Conservation (phyloP, 2,888 invertebrate genomes). For the Caenorhabditis sp. region DNA sequence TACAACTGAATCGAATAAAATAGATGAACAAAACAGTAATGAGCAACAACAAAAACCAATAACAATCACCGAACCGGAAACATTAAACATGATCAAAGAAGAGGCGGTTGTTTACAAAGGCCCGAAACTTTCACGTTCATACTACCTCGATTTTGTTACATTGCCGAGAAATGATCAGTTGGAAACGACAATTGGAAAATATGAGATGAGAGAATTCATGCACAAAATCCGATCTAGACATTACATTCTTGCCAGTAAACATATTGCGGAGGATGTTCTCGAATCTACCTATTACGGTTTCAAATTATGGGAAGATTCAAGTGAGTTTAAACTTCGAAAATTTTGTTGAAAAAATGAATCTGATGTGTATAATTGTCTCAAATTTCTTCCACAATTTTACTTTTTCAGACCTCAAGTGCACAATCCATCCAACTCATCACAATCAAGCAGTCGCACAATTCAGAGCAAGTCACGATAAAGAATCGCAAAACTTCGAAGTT, state of each 20-base stretch:
- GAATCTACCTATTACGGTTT: not conserved
- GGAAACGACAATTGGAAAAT: conserved; percentile 11
- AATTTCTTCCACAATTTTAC: not conserved
- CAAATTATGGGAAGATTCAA: not conserved
- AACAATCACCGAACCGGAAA: not conserved
- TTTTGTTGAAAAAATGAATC: too few relatives aligned
- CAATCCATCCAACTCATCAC: not conserved
- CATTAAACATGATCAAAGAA: not conserved
- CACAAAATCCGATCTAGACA: conserved; percentile 23
- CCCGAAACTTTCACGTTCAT: conserved; percentile 22
- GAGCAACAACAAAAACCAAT: not conserved
- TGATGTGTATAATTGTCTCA: not conserved
- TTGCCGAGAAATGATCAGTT: conserved; percentile 24
- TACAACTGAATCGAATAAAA: conserved; percentile 24
- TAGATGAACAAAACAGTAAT: conserved; percentile 5
- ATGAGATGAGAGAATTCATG: conserved; percentile 18
- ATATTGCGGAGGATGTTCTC: conserved; percentile 9
- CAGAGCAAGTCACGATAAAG: not conserved
- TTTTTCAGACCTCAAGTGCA: not conserved
- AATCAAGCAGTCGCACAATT: not conserved
- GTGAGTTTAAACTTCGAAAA: not conserved
- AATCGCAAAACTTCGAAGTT: not conserved
- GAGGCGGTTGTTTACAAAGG: conserved; percentile 1
- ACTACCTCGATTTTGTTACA: conserved; percentile 34
- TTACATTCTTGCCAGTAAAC: conserved; percentile 20